Percentiles rank a stretch among this genome's conserved stretches.
phyloP scores from a whole-genome alignment of 2,113 vertebrate species.

The Cheirogaleus medius region DNA sequence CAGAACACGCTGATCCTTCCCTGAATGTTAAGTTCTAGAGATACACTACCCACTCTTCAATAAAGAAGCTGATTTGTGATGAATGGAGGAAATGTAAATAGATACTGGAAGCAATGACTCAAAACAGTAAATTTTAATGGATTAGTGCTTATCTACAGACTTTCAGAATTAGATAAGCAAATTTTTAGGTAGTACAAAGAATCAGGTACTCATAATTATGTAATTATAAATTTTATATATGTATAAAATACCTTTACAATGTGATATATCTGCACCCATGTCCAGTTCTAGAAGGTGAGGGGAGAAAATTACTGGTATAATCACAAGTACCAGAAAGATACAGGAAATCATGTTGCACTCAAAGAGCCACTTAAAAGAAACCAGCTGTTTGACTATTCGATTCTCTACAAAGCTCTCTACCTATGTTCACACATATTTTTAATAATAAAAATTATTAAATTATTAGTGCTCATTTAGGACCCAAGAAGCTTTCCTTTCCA shows the following conservation, averaged over 20 bases:
- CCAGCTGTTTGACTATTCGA: background rate
- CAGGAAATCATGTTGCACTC: background rate
- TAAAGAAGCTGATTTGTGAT: background rate
- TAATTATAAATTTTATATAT: background rate
- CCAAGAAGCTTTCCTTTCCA: slow-evolving; percentile 23
- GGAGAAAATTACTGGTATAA: slow-evolving; percentile 14
- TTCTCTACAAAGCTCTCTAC: background rate
- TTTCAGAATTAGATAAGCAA: slow-evolving; percentile 1
- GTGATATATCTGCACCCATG: background rate
- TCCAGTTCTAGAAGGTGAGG: slow-evolving; percentile 2
- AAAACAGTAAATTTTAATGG: background rate
- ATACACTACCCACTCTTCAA: background rate
- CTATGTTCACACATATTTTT: background rate
- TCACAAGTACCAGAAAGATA: background rate
- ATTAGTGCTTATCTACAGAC: background rate
- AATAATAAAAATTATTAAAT: background rate
- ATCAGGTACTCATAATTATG: background rate
- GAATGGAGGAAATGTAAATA: background rate
- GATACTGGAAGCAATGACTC: background rate
- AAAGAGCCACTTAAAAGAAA: background rate
- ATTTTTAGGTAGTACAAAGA: slow-evolving; percentile 16
- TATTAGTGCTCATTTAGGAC: background rate
- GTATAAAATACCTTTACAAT: slow-evolving; percentile 44
- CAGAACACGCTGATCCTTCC: background rate
- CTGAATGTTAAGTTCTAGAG: background rate